Base-by-base conservation (phyloP, 2,113 vertebrate genomes). In the Chlorodrepanis virens region DNA sequence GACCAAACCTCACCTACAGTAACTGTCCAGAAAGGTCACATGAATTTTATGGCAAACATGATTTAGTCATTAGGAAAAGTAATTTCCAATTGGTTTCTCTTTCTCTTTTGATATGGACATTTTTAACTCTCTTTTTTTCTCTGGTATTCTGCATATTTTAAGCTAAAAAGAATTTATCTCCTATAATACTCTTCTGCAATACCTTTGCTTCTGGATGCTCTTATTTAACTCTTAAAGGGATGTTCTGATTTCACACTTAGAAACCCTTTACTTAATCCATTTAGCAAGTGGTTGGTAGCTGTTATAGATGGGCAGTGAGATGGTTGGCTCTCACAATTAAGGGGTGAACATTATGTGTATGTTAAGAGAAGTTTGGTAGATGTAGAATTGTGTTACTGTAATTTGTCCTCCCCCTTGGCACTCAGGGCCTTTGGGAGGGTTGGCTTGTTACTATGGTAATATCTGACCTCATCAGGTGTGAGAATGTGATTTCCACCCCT, bases 1-100 rank as follows among this genome's bases (percentile, higher is more conserved):
- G 88, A 84, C 78, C 72, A 81, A 74, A 57, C 45, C 44, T 79
- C 87, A 68, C 91, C 77, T 93, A 96, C 82, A 95, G 95, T 94
- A 81, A 90, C 70, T 80, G 21, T 64, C 93, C 83, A 92, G 45
- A 94, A 95, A 91, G 83, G 90, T 81, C 93, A 90, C 61, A 54
- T 76, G 44, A 77, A 82, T 96, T 74, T 68, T 83, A 49, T 54
- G 61, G 57, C 33, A 96, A 77, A 63, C 37, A 92, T 39, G 10
- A 75, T 89, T 68, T 95, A 74, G 14, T 74, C 53, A 56, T 90
- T 93, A 90, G 53, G 57, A 94, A 90, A 59, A 75, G 47, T 54
- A 81, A 53, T 87, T 96, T 96, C 77, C 64, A 40, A 49, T 79
- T 71, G 20, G n/a, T 95, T 95, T 90, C 42, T 76, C 87, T 85